phyloP scores from a whole-genome alignment of 1,140 invertebrate species.

The Dendrolimus kikuchii region DNA sequence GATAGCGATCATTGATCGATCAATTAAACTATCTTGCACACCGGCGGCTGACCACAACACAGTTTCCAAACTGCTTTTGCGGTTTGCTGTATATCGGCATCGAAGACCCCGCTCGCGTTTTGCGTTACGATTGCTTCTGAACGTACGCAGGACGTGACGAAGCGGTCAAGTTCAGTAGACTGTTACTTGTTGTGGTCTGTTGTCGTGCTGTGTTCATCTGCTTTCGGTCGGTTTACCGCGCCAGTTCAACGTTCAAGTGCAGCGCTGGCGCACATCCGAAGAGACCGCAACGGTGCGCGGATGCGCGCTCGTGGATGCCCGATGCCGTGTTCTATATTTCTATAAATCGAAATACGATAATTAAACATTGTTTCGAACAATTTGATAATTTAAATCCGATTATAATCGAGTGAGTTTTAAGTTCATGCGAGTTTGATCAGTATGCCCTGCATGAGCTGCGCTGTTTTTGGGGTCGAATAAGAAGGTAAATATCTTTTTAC shows the following conservation, averaged over 20 bases:
- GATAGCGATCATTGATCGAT: slow-evolving; percentile 23
- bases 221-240: slow-evolving; percentile 39
- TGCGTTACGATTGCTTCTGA: slow-evolving; percentile 31
- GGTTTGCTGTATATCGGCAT: slow-evolving; percentile 42
- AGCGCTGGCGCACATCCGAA: slow-evolving; percentile 45
- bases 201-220: slow-evolving; percentile 18
- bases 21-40: slow-evolving; percentile 39
- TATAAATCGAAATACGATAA: slow-evolving; percentile 22
- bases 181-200: slow-evolving; percentile 8
- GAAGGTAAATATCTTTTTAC: slow-evolving; percentile 32
- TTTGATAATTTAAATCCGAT: slow-evolving; percentile 21
- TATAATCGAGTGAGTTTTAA: slow-evolving; percentile 32
- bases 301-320: slow-evolving; percentile 27
- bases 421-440: slow-evolving; percentile 26
- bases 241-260: slow-evolving; percentile 59
- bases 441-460: slow-evolving; percentile 23
- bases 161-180: slow-evolving; percentile 16
- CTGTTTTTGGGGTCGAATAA: slow-evolving; percentile 31
- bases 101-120: slow-evolving; percentile 24
- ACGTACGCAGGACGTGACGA: slow-evolving; percentile 20
- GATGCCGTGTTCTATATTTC: slow-evolving; percentile 27
- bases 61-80: slow-evolving; percentile 42
- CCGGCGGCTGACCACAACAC: slow-evolving; percentile 38
- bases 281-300: slow-evolving; percentile 26
- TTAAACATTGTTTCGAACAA: slow-evolving; percentile 20